A percentile compares a stretch with the other conserved stretches of the same genome.
Evolutionary conservation across 2,888 invertebrate genomes (phyloP).

Genomic region (Strigamia transsilvanica): DNA sequence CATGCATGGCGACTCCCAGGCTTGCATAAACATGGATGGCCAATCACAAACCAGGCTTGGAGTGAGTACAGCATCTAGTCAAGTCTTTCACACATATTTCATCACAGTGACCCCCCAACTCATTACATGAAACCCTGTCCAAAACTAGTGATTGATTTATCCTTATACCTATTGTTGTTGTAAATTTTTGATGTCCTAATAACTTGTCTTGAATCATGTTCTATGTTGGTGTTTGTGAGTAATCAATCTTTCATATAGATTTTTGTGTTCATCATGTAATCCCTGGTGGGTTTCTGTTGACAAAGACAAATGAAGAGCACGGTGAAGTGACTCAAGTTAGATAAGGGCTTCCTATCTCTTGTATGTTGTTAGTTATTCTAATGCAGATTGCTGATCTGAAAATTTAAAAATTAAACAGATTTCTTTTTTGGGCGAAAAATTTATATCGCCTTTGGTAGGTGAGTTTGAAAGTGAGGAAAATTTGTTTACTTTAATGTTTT

Average conservation of each 20-base stretch:
- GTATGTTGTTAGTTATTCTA: not conserved
- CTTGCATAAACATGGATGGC: no score
- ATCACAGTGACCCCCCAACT: no score
- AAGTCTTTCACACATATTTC: no score
- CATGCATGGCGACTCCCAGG: no score
- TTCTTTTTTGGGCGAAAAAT: no score
- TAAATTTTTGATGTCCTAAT: slow-evolving; percentile 30
- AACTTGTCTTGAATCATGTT: slow-evolving; percentile 19
- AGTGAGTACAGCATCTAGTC: no score
- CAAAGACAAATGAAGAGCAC: slow-evolving; percentile 30
- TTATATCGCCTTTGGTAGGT: no score
- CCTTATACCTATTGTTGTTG: not conserved
- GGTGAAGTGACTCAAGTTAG: slow-evolving; percentile 30
- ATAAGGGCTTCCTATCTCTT: slow-evolving; percentile 14
- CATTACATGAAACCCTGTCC: not conserved
- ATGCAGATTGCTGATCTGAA: not conserved
- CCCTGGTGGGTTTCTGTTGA: slow-evolving; percentile 45
- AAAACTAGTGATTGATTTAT: not conserved
- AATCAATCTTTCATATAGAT: slow-evolving; percentile 49
- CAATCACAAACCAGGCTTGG: no score
- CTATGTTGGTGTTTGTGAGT: slow-evolving; percentile 14
- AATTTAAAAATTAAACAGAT: not conserved
- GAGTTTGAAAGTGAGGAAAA: no score
- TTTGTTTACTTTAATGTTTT: no score
- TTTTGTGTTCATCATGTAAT: slow-evolving; percentile 36